These are phyloP conservation scores for Scolopax bukidnonensis DNA, from an alignment of 2,797 vertebrate genomes.

Conservation along the genomic window DNA sequence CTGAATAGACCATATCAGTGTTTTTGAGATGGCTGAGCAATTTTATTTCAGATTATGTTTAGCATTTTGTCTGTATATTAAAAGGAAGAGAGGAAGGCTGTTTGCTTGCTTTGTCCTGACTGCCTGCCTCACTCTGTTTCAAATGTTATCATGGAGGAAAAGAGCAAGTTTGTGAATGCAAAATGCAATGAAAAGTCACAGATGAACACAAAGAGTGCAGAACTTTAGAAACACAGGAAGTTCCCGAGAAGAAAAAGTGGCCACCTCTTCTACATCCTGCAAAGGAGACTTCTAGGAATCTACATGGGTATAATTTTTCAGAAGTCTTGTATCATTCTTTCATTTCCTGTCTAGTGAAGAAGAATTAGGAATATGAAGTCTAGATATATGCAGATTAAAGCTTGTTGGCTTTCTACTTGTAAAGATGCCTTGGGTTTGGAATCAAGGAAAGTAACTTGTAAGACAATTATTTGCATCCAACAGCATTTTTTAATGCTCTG, in stretches of 20 bases:
- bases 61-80: neutral
- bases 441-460: neutral
- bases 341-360: neutral
- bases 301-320: neutral
- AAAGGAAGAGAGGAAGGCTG: neutral
- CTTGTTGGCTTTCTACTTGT: neutral
- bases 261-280: neutral
- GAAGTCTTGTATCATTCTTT: neutral
- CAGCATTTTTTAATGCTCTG: neutral
- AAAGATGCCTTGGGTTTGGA: neutral
- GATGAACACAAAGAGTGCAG: neutral
- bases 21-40: neutral
- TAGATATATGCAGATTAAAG: neutral
- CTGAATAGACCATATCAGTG: neutral
- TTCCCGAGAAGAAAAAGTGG: neutral
- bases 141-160: neutral
- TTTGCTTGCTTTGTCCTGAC: neutral
- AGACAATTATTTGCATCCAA: neutral
- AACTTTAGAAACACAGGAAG: neutral
- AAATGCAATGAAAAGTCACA: neutral
- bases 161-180: neutral
- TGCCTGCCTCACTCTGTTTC: neutral
- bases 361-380: neutral
- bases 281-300: neutral
- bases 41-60: neutral